A percentile compares a stretch with the other conserved stretches of the same genome.
Evolutionary conservation across 2,888 invertebrate species (phyloP).

Genomic region (Pandemis cinnamomeana): DNA sequence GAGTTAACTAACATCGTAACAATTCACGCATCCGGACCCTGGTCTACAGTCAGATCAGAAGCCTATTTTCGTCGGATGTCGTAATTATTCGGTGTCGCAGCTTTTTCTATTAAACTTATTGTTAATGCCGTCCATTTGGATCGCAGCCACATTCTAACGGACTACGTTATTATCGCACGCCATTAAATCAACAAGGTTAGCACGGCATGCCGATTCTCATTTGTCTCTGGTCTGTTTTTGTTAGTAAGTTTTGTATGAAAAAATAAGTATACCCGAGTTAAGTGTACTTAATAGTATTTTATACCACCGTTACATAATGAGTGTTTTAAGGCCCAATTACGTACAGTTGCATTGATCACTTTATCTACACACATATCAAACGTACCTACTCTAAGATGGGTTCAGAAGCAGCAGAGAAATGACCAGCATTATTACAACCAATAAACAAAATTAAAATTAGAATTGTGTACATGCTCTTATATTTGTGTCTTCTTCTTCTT

Average conservation of each 20-base stretch:
- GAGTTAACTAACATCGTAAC: not conserved
- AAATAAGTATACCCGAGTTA: not conserved
- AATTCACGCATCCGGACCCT: not conserved
- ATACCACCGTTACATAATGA: too few relatives aligned
- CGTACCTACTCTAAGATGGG: too few relatives aligned
- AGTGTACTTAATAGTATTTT: too few relatives aligned
- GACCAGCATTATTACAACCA: too few relatives aligned
- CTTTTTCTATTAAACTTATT: conserved; percentile 37
- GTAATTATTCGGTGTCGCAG: conserved; percentile 30
- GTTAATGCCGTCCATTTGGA: conserved; percentile 36
- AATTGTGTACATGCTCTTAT: too few relatives aligned
- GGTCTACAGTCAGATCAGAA: not conserved
- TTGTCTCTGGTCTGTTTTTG: not conserved
- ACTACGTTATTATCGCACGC: conserved; percentile 23
- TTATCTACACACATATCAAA: too few relatives aligned
- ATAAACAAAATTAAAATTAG: too few relatives aligned
- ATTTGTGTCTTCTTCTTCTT: too few relatives aligned
- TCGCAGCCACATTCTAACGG: conserved; percentile 27
- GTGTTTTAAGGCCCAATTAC: too few relatives aligned
- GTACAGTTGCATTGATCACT: too few relatives aligned
- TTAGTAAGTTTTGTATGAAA: not conserved
- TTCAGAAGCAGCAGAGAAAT: too few relatives aligned
- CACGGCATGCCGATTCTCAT: not conserved
- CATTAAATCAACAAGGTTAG: conserved; percentile 22
- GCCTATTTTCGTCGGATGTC: conserved; percentile 31